Base-by-base conservation (phyloP, 2,888 invertebrate species). In the Oscheius sp. region DNA sequence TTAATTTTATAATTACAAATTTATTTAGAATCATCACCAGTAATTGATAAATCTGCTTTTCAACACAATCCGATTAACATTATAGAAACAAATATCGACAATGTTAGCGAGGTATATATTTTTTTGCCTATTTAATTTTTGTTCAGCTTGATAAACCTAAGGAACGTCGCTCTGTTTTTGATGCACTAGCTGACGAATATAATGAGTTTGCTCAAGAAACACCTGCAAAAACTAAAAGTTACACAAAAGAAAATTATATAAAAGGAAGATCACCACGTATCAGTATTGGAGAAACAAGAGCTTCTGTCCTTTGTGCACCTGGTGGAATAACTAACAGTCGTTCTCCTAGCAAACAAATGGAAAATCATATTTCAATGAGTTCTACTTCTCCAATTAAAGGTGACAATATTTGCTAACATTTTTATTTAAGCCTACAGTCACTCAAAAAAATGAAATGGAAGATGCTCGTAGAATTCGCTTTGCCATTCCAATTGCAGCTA, bases 211-310 rank as follows among this genome's bases (percentile, higher is more conserved):
- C 59, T 2, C 41, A 44, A 14, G 44, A 38, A 17, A 44, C 59
- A 6, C 70, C 44, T 33, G 69, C 47, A 30, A 67, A 65, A 47
- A 62, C 30, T 4, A 28, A 24, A 32, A 68, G 68, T 28, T 67
- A 66, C 28, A 71, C 76, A 28, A 79, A 79, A 51, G 78, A 79
- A 49, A 71, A 75, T 9, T 77, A 61, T 56, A 70, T 72, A 68
- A 77, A 75, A 57, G 79, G 78, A 36, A 50, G 45, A 68, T 74
- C 77, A 14, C 78, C 77, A 3, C 61, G 77, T 38, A 65, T 75
- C 59, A 74, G 73, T 45, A 69, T 75, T 20, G 78, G 78, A 47
- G 77, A 79, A 71, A 75, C 70, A 14, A 69, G 78, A 4, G 63
- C 77, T 2, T 69, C 75, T 1, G 73, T 77, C 24, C 44, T 77